Percentiles rank a stretch among this genome's conserved stretches.
These are phyloP conservation scores for Sebastes trivittatus DNA, from an alignment of 2,797 vertebrate species.

Conservation along the genomic window DNA sequence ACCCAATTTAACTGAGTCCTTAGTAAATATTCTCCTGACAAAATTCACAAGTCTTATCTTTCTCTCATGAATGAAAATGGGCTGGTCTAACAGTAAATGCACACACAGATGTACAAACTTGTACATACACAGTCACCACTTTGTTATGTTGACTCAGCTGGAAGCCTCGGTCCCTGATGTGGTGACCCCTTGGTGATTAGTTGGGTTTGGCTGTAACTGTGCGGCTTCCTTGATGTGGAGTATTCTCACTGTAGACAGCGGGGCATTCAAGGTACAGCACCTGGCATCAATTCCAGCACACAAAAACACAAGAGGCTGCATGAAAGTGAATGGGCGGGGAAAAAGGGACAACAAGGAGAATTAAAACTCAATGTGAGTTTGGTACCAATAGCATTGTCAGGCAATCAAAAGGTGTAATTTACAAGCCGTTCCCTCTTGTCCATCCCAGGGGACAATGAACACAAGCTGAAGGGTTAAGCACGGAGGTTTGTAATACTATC, in stretches of 20 bases:
- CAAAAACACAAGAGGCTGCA: slow-evolving; percentile 62
- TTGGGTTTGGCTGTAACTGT: slow-evolving; percentile 65
- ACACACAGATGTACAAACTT: slow-evolving; percentile 13
- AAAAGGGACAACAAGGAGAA: slow-evolving; percentile 36
- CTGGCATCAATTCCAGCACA: slow-evolving; percentile 74
- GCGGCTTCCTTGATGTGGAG: slow-evolving; percentile 76
- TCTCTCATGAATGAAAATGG: slow-evolving; percentile 44
- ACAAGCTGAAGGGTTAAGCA: slow-evolving; percentile 31
- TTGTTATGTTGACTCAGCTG: slow-evolving; percentile 82
- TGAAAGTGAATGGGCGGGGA: slow-evolving; percentile 70
- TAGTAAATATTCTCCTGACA: slow-evolving; percentile 10
- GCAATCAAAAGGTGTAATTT: slow-evolving; percentile 70
- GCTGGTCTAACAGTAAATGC: slow-evolving; percentile 8
- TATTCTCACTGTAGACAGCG: slow-evolving; percentile 62
- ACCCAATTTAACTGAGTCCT: background rate
- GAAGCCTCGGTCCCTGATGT: slow-evolving; percentile 64
- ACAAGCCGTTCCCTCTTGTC: slow-evolving; percentile 56
- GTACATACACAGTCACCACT: slow-evolving; percentile 40
- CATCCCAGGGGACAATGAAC: slow-evolving; percentile 49
- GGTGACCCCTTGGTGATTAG: slow-evolving; percentile 66
- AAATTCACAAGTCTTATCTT: slow-evolving; percentile 37
- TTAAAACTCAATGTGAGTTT: slow-evolving; percentile 50
- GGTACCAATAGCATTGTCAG: slow-evolving; percentile 44
- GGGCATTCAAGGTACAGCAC: slow-evolving; percentile 75
- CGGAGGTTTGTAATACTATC: slow-evolving; percentile 67